Conservation (phyloP, 2,888 invertebrate genomes). For the Pantelozetes paolii region DNA sequence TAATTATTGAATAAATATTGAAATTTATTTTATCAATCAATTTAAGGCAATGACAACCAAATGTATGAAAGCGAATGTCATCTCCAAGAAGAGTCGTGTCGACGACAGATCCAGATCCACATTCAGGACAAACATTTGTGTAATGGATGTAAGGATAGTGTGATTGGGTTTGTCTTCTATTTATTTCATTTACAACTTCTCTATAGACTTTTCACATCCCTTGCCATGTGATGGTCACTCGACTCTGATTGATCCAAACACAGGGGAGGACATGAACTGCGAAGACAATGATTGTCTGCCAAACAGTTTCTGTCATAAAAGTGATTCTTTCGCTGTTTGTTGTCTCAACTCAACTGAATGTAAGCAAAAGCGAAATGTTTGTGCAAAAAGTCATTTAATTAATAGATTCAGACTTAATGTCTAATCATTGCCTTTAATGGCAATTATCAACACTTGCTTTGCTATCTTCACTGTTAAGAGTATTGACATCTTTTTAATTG, state of each 20-base stretch:
- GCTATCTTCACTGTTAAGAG: not conserved
- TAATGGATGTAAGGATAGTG: conserved; percentile 19
- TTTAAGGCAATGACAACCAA: conserved; percentile 34
- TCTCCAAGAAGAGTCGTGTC: conserved; percentile 38
- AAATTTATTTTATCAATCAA: not conserved
- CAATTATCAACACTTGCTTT: not conserved
- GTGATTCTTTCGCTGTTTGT: conserved; percentile 73
- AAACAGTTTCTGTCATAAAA: conserved; percentile 80
- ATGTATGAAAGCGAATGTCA: conserved; percentile 36
- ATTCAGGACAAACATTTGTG: conserved; percentile 3
- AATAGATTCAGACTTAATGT: conserved; percentile 21
- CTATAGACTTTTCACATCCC: not conserved
- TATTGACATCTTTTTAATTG: conserved; percentile 18
- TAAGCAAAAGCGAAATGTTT: not conserved
- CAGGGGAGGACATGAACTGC: conserved; percentile 58
- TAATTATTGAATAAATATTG: not conserved
- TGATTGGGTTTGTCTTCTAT: not conserved
- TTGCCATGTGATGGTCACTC: conserved; percentile 12
- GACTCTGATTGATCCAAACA: not conserved
- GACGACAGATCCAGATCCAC: conserved; percentile 4
- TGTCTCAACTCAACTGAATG: conserved; percentile 63
- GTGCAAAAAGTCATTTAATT: no score
- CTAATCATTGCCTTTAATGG: not conserved
- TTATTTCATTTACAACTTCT: not conserved
- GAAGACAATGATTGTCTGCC: conserved; percentile 73